Conservation (phyloP, 2,113 vertebrate species). For the Ceratotherium simum region DNA sequence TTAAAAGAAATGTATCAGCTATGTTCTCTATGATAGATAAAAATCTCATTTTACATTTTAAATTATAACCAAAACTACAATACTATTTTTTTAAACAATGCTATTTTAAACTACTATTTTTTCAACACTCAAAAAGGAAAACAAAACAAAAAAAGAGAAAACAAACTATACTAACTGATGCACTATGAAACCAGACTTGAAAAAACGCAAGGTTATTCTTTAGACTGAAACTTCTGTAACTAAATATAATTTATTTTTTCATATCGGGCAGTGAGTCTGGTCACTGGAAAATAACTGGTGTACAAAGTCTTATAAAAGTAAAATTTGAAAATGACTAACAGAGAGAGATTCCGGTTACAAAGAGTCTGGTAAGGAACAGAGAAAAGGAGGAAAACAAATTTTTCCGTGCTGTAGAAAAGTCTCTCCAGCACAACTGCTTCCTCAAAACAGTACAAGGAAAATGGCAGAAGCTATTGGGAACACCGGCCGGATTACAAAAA, state of each 20-base stretch:
- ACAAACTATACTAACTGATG: background rate
- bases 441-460: slow-evolving; percentile 1
- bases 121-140: background rate
- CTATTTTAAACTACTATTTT: no score
- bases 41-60: slow-evolving; percentile 19
- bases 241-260: background rate
- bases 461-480: background rate
- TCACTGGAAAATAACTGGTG: background rate
- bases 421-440: background rate
- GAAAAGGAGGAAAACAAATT: background rate
- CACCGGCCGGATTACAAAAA: background rate
- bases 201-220: background rate
- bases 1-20: background rate
- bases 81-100: background rate
- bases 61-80: background rate
- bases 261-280: background rate
- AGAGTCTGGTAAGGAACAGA: background rate
- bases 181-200: background rate
- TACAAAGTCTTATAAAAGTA: background rate
- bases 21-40: background rate
- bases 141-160: background rate
- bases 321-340: background rate
- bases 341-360: background rate
- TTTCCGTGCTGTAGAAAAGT: background rate
- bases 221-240: background rate